Conservation (phyloP, 1,140 invertebrate genomes). For the Andricus grossulariae region DNA sequence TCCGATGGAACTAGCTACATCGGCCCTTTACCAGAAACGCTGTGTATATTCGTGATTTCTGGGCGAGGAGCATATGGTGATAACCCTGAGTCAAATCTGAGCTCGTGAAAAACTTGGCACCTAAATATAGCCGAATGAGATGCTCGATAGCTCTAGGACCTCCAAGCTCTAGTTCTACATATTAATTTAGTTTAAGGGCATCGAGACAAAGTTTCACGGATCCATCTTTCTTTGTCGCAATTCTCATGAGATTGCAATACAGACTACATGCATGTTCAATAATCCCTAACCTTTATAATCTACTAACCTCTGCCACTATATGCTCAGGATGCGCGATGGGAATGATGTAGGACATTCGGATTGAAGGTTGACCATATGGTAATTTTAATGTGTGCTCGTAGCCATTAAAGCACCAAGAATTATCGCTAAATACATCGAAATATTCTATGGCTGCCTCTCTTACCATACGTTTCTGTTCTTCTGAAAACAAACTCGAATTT, state of each 20-base stretch:
- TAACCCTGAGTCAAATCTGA: conserved; percentile 64
- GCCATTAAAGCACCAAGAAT: not conserved
- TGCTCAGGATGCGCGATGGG: not conserved
- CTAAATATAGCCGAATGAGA: conserved; percentile 49
- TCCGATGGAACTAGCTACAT: conserved; percentile 60
- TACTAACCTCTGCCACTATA: not conserved
- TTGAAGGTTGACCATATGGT: not conserved
- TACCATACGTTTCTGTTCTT: too few relatives aligned
- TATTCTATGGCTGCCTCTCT: too few relatives aligned
- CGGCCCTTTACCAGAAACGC: conserved; percentile 54
- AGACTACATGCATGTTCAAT: conserved; percentile 53
- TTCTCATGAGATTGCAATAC: conserved; percentile 56
- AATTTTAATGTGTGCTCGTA: not conserved
- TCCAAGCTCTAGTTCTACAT: conserved; percentile 42
- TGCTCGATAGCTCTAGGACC: conserved; percentile 13
- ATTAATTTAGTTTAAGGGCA: conserved; percentile 59
- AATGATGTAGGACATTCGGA: not conserved
- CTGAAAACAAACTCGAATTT: too few relatives aligned
- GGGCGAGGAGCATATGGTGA: conserved; percentile 61
- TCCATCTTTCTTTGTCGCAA: conserved; percentile 37
- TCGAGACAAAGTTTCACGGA: conserved; percentile 61
- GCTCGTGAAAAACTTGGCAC: conserved; percentile 53
- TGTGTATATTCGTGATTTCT: conserved; percentile 54
- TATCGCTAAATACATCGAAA: not conserved
- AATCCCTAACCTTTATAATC: not conserved